Conservation (phyloP, 64 coral and sea anemone genomes). For the Acropora yongei region DNA sequence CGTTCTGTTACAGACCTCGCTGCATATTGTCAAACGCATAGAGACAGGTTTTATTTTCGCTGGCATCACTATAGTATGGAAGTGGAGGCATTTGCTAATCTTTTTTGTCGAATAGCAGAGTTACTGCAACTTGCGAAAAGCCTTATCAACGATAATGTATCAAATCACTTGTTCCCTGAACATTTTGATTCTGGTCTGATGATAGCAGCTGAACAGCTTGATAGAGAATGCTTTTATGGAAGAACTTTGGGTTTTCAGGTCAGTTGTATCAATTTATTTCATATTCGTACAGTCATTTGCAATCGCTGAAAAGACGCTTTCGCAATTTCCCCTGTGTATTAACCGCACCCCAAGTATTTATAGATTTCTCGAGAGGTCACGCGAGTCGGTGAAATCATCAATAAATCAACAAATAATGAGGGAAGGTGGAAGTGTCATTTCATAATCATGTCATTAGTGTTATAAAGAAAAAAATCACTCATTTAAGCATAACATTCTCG, state of each 20-base stretch:
- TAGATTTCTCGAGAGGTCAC: too few species aligned
- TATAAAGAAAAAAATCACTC: too few species aligned
- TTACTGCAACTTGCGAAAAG: conserved; percentile 78
- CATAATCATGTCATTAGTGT: too few species aligned
- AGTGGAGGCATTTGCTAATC: conserved; percentile 72
- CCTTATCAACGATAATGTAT: conserved; percentile 59
- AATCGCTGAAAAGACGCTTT: too few species aligned
- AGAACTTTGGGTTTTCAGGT: conserved; percentile 97
- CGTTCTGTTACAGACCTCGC: conserved; percentile 81
- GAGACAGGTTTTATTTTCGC: conserved; percentile 93
- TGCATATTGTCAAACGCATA: conserved; percentile 77
- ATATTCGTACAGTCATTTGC: too few species aligned
- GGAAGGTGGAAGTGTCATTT: too few species aligned
- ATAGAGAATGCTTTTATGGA: conserved; percentile 97
- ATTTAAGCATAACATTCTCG: too few species aligned
- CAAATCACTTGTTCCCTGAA: conserved; percentile 76
- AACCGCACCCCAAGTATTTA: too few species aligned
- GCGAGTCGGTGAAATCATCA: too few species aligned
- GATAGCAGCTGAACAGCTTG: conserved; percentile 80
- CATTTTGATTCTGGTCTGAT: conserved; percentile 79
- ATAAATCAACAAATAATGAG: too few species aligned
- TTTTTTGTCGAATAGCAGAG: conserved; percentile 76
- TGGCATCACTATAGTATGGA: conserved; percentile 94
- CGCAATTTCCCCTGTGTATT: too few species aligned
- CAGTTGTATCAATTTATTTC: background rate